Conservation (phyloP, 2,113 vertebrate genomes). For the Catharus bicknelli region DNA sequence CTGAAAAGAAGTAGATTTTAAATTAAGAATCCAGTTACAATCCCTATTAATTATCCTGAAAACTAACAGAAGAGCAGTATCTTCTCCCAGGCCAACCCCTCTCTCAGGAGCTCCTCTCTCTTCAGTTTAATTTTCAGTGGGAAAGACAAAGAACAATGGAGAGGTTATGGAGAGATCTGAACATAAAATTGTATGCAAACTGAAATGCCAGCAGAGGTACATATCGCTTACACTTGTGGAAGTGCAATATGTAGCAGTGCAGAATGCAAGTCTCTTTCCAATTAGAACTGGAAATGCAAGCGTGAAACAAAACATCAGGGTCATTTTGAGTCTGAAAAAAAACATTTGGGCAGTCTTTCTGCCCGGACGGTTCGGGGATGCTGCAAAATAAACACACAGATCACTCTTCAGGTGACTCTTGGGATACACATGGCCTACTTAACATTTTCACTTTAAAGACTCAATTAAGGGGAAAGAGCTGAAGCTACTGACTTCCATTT, state of each 20-base stretch:
- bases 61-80: background rate
- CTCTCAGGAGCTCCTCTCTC: background rate
- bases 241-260: background rate
- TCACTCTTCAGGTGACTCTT: background rate
- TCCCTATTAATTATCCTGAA: background rate
- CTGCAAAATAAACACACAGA: background rate
- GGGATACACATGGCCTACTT: background rate
- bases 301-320: background rate
- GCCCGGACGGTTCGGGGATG: fast-evolving
- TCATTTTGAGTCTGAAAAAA: background rate
- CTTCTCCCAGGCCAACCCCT: background rate
- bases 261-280: background rate
- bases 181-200: background rate
- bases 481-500: background rate
- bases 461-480: background rate
- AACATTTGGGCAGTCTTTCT: background rate
- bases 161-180: background rate
- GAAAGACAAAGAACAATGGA: background rate
- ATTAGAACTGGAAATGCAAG: fast-evolving
- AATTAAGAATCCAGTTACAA: background rate
- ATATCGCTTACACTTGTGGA: fast-evolving
- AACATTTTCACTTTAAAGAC: background rate
- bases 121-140: background rate
- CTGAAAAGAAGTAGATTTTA: background rate
- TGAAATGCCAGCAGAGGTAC: background rate